Conservation (phyloP, 2,888 invertebrate species). For the Oscheius sp. region DNA sequence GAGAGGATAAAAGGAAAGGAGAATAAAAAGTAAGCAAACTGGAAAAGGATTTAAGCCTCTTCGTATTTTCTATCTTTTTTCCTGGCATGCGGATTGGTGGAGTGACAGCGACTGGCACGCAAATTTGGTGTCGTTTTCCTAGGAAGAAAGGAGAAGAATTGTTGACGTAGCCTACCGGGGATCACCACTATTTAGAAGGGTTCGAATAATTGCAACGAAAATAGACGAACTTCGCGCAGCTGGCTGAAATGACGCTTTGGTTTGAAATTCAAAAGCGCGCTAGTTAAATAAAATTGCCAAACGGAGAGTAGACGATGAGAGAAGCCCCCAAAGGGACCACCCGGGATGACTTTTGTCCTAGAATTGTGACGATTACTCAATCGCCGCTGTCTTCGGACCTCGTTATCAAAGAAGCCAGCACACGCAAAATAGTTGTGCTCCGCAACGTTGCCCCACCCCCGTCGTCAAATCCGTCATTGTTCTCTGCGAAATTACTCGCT, state of each 20-base stretch:
- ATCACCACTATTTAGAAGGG: neutral
- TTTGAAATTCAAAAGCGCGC: no score
- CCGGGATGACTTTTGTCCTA: neutral
- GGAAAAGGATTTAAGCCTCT: no score
- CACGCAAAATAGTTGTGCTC: slow-evolving; percentile 3
- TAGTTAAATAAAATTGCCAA: no score
- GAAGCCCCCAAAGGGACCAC: slow-evolving; percentile 13
- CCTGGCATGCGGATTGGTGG: neutral
- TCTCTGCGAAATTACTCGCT: slow-evolving; percentile 1
- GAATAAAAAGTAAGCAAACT: no score
- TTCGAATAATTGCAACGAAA: slow-evolving; percentile 1
- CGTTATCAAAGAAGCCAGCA: slow-evolving; percentile 17
- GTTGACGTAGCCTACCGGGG: no score
- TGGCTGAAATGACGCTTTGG: no score
- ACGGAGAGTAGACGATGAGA: no score
- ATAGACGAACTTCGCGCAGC: no score
- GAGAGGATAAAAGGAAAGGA: no score
- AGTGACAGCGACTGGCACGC: neutral
- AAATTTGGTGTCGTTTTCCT: slow-evolving; percentile 11
- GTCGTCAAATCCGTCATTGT: slow-evolving; percentile 23
- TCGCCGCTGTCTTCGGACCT: slow-evolving; percentile 19
- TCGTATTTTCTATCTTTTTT: neutral
- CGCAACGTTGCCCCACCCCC: neutral
- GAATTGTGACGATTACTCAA: slow-evolving; percentile 12
- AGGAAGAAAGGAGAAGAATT: neutral